Evolutionary conservation across 1,140 invertebrate species (phyloP), one percentile per base, ranked within the genome.

Genomic region (Chymomyza costata): DNA sequence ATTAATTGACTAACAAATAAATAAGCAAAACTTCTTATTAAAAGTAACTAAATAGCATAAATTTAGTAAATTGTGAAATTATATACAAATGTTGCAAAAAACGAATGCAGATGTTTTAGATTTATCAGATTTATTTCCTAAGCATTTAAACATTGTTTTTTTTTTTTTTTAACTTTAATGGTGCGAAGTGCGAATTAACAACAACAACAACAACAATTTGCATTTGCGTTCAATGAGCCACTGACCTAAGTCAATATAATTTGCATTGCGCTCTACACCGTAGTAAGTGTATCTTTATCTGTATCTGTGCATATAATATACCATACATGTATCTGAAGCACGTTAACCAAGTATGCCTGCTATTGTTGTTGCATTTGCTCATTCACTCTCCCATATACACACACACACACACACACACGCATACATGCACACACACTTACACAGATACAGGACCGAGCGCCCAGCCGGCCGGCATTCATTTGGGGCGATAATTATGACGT

Each of bases 181-280:
- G 73, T 73, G 67, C 64, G 64, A 78, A 80, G 73, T 78, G 73
- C 67, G 73, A 80, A 80, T 68, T 73, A 73, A 19, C 45, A 73
- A 46, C 55, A 69, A 51, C 50, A 69, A 44, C 54, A 74, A 76
- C 56, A 73, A 68, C 76, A 73, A 73, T 82, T 82, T 78, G 78
- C 78, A 82, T 82, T 80, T 80, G 67, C 70, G 78, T 80, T 82
- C 78, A 82, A 78, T 82, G 78, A 82, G 78, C 78, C 78, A 82
- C 78, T 82, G 78, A 82, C 78, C 78, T 82, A 82, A 66, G 78
- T 51, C 78, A 82, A 82, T 69, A 69, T 58, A 81, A 82, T 80
- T 80, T 81, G 73, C 74, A 73, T 80, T 80, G 67, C 64, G 73
- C 62, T 50, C 8, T 6, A 14, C 35, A 10, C 38, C 10, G 14